Base-by-base conservation (phyloP, 92 coral and sea anemone species). In the Zoanthus solanderi region DNA sequence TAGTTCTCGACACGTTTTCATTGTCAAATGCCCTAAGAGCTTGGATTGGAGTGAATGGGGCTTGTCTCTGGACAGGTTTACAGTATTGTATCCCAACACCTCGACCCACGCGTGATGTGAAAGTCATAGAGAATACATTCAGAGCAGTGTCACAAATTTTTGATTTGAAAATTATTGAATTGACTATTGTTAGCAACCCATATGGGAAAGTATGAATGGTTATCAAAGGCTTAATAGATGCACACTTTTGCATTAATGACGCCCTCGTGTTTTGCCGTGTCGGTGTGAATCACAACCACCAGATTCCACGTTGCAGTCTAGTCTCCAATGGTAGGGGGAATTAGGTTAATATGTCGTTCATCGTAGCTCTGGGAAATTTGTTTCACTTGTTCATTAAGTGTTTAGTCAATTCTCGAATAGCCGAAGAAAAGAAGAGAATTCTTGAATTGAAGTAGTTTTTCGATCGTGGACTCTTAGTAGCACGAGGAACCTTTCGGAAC, bases 171-270 rank as follows among this genome's bases (percentile, higher is more conserved):
- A 44, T 81, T 34, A 79, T 79, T 66, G 85, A 65, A 16, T 79
- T 28, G 18, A 45, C 85, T 81, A 81, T 81, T 81, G 85, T 81
- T 81, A 34, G 13, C 46, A 15, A 81, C 28, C 60, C 85, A 81
- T 81, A 73, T 81, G 85, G 85, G 75, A 29, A 23, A 81, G 85
- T 81, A 81, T 81, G 85, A 81, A 81, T 81, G 85, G 85, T 12
- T 18, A 66, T 81, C 37, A 81, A 81, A 81, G 28, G 75, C 85
- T 66, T 81, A 81, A 81, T 67, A 47, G 47, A 66, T 65, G 74
- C 85, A 47, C 72, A 60, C 79, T 60, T 28, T 73, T 81, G 45
- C 71, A 81, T 81, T 73, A 52, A 6, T 67, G 75, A 10, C 31
- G 17, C 17, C 85, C 85, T 81, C 85, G 85, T 81, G 85, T 75